These are phyloP conservation scores for Ennomos quercinarius DNA, from an alignment of 2,888 invertebrate species.

Conservation along the genomic window DNA sequence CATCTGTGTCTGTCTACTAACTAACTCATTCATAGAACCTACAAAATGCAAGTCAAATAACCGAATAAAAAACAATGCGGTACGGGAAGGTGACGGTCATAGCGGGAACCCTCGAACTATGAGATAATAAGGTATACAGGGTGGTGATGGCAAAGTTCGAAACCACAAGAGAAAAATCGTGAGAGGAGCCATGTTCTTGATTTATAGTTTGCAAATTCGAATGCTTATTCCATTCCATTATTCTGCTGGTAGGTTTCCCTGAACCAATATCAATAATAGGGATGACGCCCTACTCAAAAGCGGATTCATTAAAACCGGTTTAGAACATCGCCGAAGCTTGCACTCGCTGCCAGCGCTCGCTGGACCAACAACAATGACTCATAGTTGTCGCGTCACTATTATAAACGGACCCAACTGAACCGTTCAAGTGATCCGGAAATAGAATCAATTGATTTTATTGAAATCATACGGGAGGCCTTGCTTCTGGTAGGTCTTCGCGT, in stretches of 20 bases:
- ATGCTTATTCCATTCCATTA: no score
- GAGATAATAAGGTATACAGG: no score
- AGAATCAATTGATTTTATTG: conserved; percentile 43
- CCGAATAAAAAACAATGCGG: no score
- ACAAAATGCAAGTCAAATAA: no score
- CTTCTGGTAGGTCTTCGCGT: background rate
- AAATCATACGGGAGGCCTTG: conserved; percentile 24
- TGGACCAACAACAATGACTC: conserved; percentile 38
- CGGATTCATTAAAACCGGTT: conserved; percentile 36
- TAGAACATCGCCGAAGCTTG: conserved; percentile 11
- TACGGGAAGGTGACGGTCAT: no score
- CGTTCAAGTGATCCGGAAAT: conserved; percentile 52
- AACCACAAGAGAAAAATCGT: no score
- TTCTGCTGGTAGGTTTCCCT: conserved; percentile 9
- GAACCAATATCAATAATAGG: conserved; percentile 14
- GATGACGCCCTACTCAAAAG: conserved; percentile 13
- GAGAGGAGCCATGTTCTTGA: no score
- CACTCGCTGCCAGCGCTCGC: conserved; percentile 17
- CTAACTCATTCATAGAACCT: no score
- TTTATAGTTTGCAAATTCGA: no score
- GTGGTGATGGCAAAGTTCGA: no score
- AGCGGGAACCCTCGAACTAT: no score
- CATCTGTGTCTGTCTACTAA: no score
- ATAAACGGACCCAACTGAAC: conserved; percentile 37
- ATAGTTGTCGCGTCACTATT: conserved; percentile 36